A percentile compares a stretch with the other conserved stretches of the same genome.
Evolutionary conservation across 2,113 vertebrate genomes (phyloP).

Genomic region (Isichthys henryi): DNA sequence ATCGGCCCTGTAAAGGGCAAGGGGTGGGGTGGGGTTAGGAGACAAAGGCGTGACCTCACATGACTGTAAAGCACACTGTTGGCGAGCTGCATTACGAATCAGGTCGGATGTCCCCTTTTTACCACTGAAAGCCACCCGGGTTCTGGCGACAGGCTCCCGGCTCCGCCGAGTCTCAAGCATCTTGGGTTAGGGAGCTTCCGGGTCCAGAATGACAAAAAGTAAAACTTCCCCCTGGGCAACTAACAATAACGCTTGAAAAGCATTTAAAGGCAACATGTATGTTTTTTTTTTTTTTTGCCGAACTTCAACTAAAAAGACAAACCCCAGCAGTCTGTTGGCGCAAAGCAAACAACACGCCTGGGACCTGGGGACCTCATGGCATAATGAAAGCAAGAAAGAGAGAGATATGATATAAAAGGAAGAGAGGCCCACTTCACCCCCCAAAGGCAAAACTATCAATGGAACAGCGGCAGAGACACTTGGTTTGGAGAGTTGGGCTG

Average conservation of each 20-base stretch:
- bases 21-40: slow-evolving; percentile 18
- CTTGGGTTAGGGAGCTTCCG: not conserved
- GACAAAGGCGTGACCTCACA: slow-evolving; percentile 48
- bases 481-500: slow-evolving; percentile 30
- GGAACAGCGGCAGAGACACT: slow-evolving; percentile 26
- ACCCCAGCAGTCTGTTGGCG: not conserved
- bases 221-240: not conserved
- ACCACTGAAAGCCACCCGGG: not conserved
- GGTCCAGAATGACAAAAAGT: not conserved
- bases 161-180: not conserved
- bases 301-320: not conserved
- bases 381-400: not conserved
- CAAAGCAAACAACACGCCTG: not conserved
- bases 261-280: not conserved
- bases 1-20: slow-evolving; percentile 11
- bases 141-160: not conserved
- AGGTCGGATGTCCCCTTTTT: slow-evolving; percentile 17
- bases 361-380: not conserved
- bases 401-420: not conserved
- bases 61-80: slow-evolving; percentile 46
- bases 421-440: not conserved
- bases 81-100: slow-evolving; percentile 36
- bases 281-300: not conserved
- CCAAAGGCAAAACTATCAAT: slow-evolving; percentile 8
- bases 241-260: not conserved